A percentile compares a stretch with the other conserved stretches of the same genome.
These are phyloP conservation scores for Syrrhaptes paradoxus DNA, from an alignment of 2,113 vertebrate species.

Conservation along the genomic window DNA sequence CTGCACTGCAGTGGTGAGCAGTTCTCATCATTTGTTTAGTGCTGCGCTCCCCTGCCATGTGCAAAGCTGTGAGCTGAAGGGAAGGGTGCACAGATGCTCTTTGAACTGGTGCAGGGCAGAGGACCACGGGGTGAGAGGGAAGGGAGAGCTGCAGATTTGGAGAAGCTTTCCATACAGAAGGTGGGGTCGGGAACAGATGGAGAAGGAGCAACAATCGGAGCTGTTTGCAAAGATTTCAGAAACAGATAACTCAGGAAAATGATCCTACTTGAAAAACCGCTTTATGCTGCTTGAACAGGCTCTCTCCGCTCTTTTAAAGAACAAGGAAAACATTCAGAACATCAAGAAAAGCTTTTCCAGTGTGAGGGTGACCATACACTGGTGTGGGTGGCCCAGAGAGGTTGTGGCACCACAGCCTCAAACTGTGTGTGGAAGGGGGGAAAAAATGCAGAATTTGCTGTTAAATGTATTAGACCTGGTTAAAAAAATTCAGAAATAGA, in stretches of 20 bases:
- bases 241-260: background rate
- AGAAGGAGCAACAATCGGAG: background rate
- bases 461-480: background rate
- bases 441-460: background rate
- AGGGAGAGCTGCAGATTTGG: background rate
- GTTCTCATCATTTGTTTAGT: background rate
- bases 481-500: background rate
- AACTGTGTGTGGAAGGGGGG: fast-evolving
- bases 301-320: background rate
- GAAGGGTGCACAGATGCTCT: background rate
- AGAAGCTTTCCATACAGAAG: background rate
- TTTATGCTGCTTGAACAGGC: background rate
- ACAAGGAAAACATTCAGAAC: background rate
- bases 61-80: background rate
- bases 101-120: background rate
- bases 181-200: background rate
- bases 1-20: fast-evolving
- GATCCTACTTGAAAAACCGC: background rate
- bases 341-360: background rate
- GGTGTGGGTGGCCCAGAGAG: background rate
- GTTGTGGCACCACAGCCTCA: background rate
- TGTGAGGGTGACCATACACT: background rate
- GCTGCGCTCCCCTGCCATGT: too few species aligned
- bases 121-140: background rate
- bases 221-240: background rate